Percentiles rank a stretch among this genome's conserved stretches.
Conservation (phyloP, 2,797 vertebrate species). For the Chelon auratus region DNA sequence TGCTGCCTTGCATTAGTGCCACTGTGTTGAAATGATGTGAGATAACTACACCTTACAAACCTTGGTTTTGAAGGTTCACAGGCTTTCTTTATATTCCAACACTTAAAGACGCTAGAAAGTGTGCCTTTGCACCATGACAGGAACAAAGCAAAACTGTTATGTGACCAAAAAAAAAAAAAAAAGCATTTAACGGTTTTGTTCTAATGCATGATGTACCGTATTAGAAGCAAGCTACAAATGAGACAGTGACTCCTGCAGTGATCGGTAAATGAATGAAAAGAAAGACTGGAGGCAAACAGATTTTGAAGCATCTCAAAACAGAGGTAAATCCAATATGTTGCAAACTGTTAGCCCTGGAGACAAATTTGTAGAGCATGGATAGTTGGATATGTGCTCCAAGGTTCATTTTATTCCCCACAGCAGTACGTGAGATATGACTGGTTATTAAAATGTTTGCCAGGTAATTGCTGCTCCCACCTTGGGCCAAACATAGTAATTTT, state of each 20-base stretch:
- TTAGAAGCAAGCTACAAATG: conserved; percentile 27
- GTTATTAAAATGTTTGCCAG: conserved; percentile 80
- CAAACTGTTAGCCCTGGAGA: conserved; percentile 60
- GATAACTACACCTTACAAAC: conserved; percentile 44
- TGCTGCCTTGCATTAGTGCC: conserved; percentile 40
- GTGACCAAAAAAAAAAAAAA: conserved; percentile 18
- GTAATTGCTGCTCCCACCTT: conserved; percentile 75
- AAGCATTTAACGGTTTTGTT: neutral
- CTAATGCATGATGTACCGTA: neutral
- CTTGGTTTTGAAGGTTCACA: conserved; percentile 29
- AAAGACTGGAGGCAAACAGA: conserved; percentile 27
- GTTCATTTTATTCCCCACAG: conserved; percentile 66
- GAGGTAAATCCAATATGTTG: conserved; percentile 63
- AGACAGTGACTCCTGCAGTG: conserved; percentile 30
- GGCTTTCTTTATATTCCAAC: conserved; percentile 40
- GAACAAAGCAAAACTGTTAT: conserved; percentile 41
- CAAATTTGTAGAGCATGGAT: conserved; percentile 60
- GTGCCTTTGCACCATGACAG: conserved; percentile 28
- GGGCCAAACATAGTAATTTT: conserved; percentile 74
- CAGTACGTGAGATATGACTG: conserved; percentile 71
- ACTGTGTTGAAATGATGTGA: conserved; percentile 42
- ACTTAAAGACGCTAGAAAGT: conserved; percentile 22
- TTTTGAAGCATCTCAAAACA: conserved; percentile 55
- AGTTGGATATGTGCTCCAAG: conserved; percentile 59
- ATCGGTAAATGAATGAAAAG: conserved; percentile 38